Percentiles rank a stretch among this genome's conserved stretches.
These are phyloP conservation scores for Gallinago solitaria DNA, from an alignment of 2,797 vertebrate species.

Conservation along the genomic window DNA sequence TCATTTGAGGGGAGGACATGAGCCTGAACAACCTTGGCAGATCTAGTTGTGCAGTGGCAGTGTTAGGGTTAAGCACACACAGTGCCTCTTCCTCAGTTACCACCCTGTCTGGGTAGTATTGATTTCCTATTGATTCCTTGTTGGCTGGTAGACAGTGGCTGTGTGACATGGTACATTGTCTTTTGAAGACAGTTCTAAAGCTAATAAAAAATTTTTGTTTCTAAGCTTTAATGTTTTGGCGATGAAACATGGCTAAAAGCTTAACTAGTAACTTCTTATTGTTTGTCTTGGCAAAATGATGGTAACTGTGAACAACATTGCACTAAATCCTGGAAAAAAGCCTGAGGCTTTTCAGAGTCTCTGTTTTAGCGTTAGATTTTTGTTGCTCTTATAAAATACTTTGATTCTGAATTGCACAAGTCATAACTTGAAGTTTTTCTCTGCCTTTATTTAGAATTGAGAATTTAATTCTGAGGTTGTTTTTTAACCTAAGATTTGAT, in stretches of 20 bases:
- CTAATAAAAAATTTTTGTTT: too few relatives aligned
- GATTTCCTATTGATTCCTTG: not conserved
- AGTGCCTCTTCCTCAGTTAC: not conserved
- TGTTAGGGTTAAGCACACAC: not conserved
- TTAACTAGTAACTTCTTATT: not conserved
- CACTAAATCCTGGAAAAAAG: not conserved
- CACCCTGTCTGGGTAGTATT: not conserved
- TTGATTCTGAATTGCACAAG: not conserved
- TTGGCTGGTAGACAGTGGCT: not conserved
- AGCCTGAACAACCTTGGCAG: not conserved
- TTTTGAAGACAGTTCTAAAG: not conserved
- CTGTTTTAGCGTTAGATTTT: not conserved
- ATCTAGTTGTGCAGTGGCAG: rapidly evolving
- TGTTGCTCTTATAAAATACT: not conserved
- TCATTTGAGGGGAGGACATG: not conserved
- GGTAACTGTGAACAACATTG: not conserved
- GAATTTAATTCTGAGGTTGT: not conserved
- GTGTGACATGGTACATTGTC: not conserved
- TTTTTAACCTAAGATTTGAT: not conserved
- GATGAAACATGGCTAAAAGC: not conserved
- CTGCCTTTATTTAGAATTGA: not conserved
- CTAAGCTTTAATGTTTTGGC: not conserved
- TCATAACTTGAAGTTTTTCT: not conserved
- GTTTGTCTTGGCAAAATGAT: not conserved
- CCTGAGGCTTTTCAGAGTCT: not conserved